Evolutionary conservation across 1,140 invertebrate genomes (phyloP).

Genomic region (Bombus affinis): DNA sequence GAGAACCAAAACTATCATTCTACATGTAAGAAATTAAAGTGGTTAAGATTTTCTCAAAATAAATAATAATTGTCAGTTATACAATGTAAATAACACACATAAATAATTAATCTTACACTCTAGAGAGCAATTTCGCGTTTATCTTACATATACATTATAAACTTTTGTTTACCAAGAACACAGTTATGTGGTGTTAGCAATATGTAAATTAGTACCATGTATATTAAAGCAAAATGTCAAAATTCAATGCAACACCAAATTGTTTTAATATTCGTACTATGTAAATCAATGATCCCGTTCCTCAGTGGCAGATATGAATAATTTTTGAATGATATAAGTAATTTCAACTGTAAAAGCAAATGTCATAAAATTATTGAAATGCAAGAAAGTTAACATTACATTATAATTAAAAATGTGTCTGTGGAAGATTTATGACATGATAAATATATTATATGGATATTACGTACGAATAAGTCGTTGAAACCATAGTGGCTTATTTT

Average conservation of each 20-base stretch:
- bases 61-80: constrained; percentile 15
- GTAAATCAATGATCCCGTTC: constrained; percentile 49
- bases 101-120: background rate
- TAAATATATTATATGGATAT: background rate
- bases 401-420: background rate
- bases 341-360: constrained; percentile 56
- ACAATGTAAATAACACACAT: background rate
- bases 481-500: constrained; percentile 87
- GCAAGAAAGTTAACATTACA: background rate
- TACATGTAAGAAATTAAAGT: background rate
- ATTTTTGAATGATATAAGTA: constrained; percentile 56
- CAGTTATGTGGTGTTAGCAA: constrained; percentile 14
- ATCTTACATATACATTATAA: constrained; percentile 15
- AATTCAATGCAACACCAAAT: background rate
- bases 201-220: background rate
- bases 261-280: background rate
- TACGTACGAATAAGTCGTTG: constrained; percentile 61
- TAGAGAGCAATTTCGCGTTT: constrained; percentile 16
- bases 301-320: constrained; percentile 65
- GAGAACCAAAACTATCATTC: background rate
- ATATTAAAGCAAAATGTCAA: background rate
- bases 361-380: constrained; percentile 14
- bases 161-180: constrained; percentile 26
- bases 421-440: no score
- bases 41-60: background rate